phyloP scores from a whole-genome alignment of 2,797 vertebrate genomes.

The Jordanella pulchra region DNA sequence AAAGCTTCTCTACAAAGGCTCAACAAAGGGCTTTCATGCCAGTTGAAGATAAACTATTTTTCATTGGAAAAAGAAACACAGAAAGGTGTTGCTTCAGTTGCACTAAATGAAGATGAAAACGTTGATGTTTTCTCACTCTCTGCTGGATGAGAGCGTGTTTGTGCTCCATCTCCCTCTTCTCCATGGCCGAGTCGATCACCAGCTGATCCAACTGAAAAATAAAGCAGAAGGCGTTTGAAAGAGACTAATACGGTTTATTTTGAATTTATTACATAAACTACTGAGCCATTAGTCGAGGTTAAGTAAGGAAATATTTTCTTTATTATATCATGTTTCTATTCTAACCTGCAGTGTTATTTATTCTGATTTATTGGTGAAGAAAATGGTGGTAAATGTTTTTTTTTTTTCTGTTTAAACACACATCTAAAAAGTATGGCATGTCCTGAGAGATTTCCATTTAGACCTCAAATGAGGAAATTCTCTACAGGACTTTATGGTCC shows the following conservation, averaged over 20 bases:
- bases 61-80: not conserved
- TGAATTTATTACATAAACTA: not conserved
- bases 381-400: no score
- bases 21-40: not conserved
- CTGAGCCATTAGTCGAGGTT: not conserved
- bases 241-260: not conserved
- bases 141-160: constrained; percentile 95
- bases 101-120: not conserved
- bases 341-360: no score
- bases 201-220: constrained; percentile 91
- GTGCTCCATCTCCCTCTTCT: constrained; percentile 97
- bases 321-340: no score
- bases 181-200: constrained; percentile 95
- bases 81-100: not conserved
- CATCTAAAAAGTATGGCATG: not conserved
- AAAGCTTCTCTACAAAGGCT: not conserved
- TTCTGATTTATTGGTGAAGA: no score
- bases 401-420: no score
- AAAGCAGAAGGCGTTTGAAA: not conserved
- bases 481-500: no score
- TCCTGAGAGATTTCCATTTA: not conserved
- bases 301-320: not conserved
- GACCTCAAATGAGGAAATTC: not conserved
- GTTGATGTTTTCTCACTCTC: constrained; percentile 80
- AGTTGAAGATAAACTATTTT: not conserved